phyloP scores from a whole-genome alignment of 2,113 vertebrate genomes.

The Perognathus longimembris region DNA sequence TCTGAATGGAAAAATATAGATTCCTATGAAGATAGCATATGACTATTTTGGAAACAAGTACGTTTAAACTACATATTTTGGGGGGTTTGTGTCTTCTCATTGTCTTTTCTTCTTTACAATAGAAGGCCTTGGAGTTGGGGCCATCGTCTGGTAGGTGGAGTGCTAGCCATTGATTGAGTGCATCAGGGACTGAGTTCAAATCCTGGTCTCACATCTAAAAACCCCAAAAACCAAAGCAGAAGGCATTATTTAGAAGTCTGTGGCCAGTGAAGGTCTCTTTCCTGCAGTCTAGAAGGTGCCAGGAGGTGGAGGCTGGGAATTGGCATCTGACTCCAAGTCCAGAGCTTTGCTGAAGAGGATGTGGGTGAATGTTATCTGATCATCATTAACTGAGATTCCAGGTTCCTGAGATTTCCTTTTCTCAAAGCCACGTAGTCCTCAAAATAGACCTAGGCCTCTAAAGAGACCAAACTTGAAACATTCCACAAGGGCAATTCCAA shows the following conservation, averaged over 20 bases:
- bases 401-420: slow-evolving; percentile 49
- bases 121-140: neutral
- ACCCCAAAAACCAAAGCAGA: too few species aligned
- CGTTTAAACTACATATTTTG: too few species aligned
- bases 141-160: too few species aligned
- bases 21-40: neutral
- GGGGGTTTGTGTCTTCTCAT: slow-evolving; percentile 19
- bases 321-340: neutral
- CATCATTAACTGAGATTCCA: neutral
- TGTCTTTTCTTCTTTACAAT: slow-evolving; percentile 27
- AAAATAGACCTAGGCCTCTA: neutral
- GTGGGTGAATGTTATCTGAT: slow-evolving; percentile 13
- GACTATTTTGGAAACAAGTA: slow-evolving; percentile 9
- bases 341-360: neutral
- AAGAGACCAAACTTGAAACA: neutral
- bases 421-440: neutral
- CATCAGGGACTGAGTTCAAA: too few species aligned
- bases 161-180: too few species aligned
- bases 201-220: too few species aligned
- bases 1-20: neutral
- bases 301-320: neutral
- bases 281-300: neutral
- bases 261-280: neutral
- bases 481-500: neutral
- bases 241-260: neutral